Conservation (phyloP, 2,113 vertebrate genomes). For the Cyprinodon variegatus region DNA sequence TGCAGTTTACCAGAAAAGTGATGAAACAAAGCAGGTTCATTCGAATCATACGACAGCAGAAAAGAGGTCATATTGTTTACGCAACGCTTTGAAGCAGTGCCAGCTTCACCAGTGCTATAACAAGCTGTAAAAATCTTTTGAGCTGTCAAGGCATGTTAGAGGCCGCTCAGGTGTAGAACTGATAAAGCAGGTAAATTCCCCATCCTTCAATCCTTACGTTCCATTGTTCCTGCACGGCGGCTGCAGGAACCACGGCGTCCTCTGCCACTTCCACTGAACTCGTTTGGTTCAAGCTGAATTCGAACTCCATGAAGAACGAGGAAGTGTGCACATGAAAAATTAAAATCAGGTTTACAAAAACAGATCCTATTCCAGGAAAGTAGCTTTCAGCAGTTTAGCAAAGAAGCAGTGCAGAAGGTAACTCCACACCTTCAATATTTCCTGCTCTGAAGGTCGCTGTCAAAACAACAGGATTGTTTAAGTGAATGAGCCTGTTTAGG, state of each 20-base stretch:
- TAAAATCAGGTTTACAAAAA: background rate
- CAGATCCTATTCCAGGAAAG: background rate
- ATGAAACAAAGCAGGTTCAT: conserved; percentile 1
- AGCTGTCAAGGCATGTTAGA: background rate
- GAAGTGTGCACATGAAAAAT: background rate
- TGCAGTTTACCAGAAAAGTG: background rate
- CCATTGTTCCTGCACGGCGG: conserved; percentile 2
- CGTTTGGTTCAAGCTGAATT: too few species aligned
- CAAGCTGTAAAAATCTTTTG: background rate
- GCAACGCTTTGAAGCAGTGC: background rate
- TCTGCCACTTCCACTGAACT: background rate
- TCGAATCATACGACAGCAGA: background rate
- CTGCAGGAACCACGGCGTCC: background rate
- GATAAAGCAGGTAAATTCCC: conserved; percentile 1
- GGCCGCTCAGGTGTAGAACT: background rate
- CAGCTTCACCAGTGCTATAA: background rate
- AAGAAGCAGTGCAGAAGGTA: background rate
- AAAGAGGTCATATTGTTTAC: background rate
- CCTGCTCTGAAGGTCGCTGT: background rate
- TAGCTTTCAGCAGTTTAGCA: background rate
- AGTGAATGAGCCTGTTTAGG: background rate
- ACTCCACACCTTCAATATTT: background rate
- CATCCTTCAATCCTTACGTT: background rate
- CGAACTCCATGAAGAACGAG: background rate
- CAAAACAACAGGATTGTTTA: background rate